These are phyloP conservation scores for Cyclophora albipunctata DNA, from an alignment of 2,888 invertebrate genomes.

Conservation along the genomic window DNA sequence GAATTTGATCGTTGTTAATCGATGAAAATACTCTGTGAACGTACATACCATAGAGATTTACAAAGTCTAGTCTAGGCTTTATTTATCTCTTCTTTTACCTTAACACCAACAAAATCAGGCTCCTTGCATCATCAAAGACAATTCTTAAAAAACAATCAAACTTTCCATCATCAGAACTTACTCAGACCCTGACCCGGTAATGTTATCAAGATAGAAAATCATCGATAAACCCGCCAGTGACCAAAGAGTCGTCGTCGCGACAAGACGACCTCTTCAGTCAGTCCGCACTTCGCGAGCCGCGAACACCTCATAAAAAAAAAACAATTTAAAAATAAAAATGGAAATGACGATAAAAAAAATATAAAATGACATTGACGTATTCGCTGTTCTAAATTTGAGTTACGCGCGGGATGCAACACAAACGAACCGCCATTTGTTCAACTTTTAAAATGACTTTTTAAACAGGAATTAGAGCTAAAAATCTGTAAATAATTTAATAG, in stretches of 20 bases:
- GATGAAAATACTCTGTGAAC: no score
- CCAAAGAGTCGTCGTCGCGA: constrained; percentile 44
- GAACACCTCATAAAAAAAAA: constrained; percentile 24
- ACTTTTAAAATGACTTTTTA: no score
- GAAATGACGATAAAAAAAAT: constrained; percentile 34
- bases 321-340: constrained; percentile 32
- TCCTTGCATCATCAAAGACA: no score
- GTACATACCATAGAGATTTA: no score
- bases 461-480: no score
- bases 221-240: constrained; percentile 62
- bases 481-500: constrained; percentile 1
- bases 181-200: constrained; percentile 60
- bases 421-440: no score
- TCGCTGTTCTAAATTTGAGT: constrained; percentile 44
- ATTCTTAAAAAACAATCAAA: no score
- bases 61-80: no score
- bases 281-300: constrained; percentile 52
- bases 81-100: no score
- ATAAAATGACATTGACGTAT: constrained; percentile 38
- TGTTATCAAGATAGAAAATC: constrained; percentile 65
- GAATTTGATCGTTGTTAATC: no score
- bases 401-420: constrained; percentile 33
- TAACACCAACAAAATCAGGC: no score
- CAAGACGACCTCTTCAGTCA: constrained; percentile 44
- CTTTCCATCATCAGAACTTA: constrained; percentile 4